Conservation (phyloP, 2,888 invertebrate species). For the Cecidostiba fungosa region DNA sequence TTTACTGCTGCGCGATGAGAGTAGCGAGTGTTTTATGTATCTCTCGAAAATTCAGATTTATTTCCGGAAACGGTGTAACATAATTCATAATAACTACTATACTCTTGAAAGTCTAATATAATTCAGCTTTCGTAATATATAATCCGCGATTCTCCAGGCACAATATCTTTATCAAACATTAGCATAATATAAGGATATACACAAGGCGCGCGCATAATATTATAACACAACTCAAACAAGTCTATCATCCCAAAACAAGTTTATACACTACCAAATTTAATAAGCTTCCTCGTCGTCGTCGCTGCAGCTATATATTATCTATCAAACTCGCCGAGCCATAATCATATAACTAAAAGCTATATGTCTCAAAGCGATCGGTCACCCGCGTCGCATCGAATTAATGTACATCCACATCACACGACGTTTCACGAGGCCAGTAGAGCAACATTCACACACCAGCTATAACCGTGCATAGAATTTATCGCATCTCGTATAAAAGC, state of each 20-base stretch:
- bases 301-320: no score
- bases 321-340: no score
- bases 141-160: not conserved
- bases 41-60: not conserved
- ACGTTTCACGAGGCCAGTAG: not conserved
- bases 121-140: not conserved
- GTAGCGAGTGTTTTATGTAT: not conserved
- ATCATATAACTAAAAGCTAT: not conserved
- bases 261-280: not conserved
- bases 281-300: not conserved
- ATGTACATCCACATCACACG: not conserved
- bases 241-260: not conserved
- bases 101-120: not conserved
- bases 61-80: not conserved
- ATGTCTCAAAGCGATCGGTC: not conserved
- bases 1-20: not conserved
- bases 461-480: not conserved
- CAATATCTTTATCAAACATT: not conserved
- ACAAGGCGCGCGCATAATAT: no score
- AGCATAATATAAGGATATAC: not conserved
- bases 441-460: not conserved
- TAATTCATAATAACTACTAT: not conserved
- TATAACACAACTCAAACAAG: not conserved
- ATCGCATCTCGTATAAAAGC: not conserved
- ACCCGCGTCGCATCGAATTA: not conserved